Conservation (phyloP, 1,140 invertebrate genomes). For the Neelides sp. region DNA sequence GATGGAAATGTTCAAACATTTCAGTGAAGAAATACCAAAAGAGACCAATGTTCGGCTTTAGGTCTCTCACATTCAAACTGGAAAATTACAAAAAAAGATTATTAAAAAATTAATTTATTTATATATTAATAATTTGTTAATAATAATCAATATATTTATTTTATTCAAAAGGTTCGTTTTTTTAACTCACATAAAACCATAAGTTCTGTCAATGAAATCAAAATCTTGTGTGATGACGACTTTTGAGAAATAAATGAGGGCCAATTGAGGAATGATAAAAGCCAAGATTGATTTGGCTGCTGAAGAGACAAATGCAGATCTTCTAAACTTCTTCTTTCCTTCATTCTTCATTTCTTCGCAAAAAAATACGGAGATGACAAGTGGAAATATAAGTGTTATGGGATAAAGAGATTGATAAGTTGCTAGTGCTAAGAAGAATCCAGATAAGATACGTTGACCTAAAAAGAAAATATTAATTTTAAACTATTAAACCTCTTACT, state of each 20-base stretch:
- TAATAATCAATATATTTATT: background rate
- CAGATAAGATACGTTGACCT: conserved; percentile 42
- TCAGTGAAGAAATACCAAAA: conserved; percentile 99
- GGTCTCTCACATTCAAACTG: conserved; percentile 73
- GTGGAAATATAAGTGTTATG: conserved; percentile 64
- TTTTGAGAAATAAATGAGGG: conserved; percentile 36
- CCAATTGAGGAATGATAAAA: conserved; percentile 32
- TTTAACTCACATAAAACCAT: conserved; percentile 65
- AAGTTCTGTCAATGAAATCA: conserved; percentile 61
- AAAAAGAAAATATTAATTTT: conserved; percentile 27
- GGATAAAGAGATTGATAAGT: conserved; percentile 79
- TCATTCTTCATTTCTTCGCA: conserved; percentile 27
- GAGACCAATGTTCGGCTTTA: conserved; percentile 91
- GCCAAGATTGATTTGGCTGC: conserved; percentile 26
- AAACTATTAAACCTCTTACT: background rate
- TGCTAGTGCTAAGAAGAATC: conserved; percentile 56
- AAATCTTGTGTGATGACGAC: conserved; percentile 48
- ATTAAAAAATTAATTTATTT: background rate
- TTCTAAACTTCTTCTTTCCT: conserved; percentile 28
- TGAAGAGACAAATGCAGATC: conserved; percentile 22
- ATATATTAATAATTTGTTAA: background rate
- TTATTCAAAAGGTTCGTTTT: background rate
- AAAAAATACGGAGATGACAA: conserved; percentile 46
- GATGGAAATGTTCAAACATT: conserved; percentile 97
- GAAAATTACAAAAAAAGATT: conserved; percentile 34